Evolutionary conservation across 2,888 invertebrate species (phyloP).

Genomic region (Tipula unca): DNA sequence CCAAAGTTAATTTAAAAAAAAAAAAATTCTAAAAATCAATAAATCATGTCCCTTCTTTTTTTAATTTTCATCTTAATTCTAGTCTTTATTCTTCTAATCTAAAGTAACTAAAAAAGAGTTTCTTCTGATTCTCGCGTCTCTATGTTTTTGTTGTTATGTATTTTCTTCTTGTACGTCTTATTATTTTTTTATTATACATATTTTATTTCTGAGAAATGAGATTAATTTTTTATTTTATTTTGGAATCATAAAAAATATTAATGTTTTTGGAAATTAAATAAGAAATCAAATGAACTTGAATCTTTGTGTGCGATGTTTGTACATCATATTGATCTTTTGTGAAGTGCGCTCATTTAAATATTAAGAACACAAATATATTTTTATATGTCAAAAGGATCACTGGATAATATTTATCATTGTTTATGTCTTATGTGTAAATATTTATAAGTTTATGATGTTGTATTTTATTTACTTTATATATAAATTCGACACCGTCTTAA

Average conservation of each 20-base stretch:
- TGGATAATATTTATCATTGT: neutral
- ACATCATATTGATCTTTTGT: neutral
- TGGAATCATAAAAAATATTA: neutral
- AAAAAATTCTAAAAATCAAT: neutral
- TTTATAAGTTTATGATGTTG: neutral
- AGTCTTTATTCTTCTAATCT: neutral
- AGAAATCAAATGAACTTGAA: slow-evolving; percentile 3
- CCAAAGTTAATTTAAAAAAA: neutral
- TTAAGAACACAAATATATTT: neutral
- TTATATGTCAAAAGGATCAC: neutral
- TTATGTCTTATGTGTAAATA: neutral
- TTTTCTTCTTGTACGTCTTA: neutral
- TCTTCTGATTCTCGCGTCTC: neutral
- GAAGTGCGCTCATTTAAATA: neutral
- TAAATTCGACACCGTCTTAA: neutral
- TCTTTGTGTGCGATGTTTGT: neutral
- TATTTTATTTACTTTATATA: neutral
- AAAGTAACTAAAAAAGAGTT: neutral
- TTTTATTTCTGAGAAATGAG: neutral
- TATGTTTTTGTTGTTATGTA: neutral
- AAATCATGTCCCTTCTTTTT: neutral
- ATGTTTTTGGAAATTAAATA: slow-evolving; percentile 4
- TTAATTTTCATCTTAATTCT: neutral
- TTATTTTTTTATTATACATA: neutral
- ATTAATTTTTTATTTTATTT: neutral